phyloP scores from a whole-genome alignment of 2,797 vertebrate species.

The Phaenicophaeus curvirostris region DNA sequence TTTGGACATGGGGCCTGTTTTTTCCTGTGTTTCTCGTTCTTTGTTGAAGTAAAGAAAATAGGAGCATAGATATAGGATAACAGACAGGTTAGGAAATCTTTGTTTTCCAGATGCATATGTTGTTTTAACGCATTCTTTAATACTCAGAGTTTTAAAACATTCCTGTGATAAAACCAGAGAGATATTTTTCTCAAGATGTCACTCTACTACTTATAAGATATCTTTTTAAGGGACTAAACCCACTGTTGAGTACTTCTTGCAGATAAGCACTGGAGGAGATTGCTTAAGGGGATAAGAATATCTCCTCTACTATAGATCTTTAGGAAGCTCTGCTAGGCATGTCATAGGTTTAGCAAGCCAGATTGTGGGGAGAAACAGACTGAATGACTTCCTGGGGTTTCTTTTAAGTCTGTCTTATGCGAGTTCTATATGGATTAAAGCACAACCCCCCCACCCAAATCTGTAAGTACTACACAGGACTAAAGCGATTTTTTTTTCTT shows the following conservation, averaged over 20 bases:
- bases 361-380: not conserved
- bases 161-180: not conserved
- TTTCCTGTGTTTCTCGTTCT: not conserved
- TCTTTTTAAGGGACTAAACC: not conserved
- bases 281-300: not conserved
- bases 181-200: not conserved
- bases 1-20: not conserved
- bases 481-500: not conserved
- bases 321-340: not conserved
- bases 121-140: not conserved
- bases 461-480: not conserved
- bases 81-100: not conserved
- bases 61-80: not conserved
- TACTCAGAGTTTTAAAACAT: not conserved
- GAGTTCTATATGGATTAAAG: not conserved
- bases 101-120: not conserved
- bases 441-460: not conserved
- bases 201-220: not conserved
- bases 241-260: not conserved
- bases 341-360: not conserved
- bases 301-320: not conserved
- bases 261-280: not conserved
- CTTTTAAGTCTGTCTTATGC: not conserved
- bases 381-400: not conserved
- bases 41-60: not conserved